Evolutionary conservation across 2,113 vertebrate genomes (phyloP), one percentile per base, ranked within the genome.

Genomic region (Bubo scandiacus): DNA sequence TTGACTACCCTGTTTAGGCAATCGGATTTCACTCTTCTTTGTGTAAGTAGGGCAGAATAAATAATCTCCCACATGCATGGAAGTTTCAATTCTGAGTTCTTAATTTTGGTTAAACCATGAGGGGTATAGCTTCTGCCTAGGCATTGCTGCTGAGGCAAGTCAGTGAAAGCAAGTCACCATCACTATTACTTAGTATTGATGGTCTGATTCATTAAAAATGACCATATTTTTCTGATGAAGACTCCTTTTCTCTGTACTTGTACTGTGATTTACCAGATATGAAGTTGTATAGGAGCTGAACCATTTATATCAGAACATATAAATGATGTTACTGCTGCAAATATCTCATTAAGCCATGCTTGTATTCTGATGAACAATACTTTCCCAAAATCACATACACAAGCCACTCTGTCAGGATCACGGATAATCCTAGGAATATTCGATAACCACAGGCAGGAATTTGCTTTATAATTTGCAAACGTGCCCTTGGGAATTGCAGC

Each of bases 371-470:
- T 86, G 52, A 92, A 91, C 81, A 67, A 84, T 29, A 67, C n/a
- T 86, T 88, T 86, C 94, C 43, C 52, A 92, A 94, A 91, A 91
- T 81, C 68, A 67, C 82, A 83, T 59, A 68, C 77, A 74, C 32
- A 66, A 38, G n/a, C 34, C 75, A 59, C 52, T 88, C 36, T 75
- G 52, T 78, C 77, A 92, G 83, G 61, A 94, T 79, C 70, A 54
- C 65, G 40, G 81, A 72, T 94, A 94, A 95, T 92, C 72, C 77
- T n/a, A 61, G 65, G 73, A 92, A 88, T 82, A 94, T 80, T 89
- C 81, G 79, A 72, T 72, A 95, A 89, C 49, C 5, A 5, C 43
- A 65, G 72, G 54, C 58, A 90, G 66, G 43, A 95, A 75, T 88
- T 90, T 90, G 43, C 54, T 81, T 90, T 89, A 68, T 65, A 89